A percentile compares a stretch with the other conserved stretches of the same genome.
These are phyloP conservation scores for Plutomurus gul DNA, from an alignment of 1,140 invertebrate genomes.

Conservation along the genomic window DNA sequence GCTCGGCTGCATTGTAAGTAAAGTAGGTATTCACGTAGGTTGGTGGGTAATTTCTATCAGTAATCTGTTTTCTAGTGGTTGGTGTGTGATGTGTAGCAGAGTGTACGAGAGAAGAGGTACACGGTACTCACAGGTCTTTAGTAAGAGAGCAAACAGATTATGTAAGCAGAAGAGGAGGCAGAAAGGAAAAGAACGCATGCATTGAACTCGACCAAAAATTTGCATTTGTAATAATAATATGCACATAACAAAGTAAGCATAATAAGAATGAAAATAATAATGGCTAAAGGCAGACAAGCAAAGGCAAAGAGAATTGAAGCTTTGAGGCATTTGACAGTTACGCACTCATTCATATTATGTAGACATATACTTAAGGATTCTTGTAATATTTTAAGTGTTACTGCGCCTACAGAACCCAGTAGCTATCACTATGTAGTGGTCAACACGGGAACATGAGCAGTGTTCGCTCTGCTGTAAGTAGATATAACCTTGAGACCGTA, in stretches of 20 bases:
- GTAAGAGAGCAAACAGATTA: no score
- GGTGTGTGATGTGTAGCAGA: no score
- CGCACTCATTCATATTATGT: not conserved
- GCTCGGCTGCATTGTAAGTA: not conserved
- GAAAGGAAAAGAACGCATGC: not conserved
- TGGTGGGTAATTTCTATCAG: not conserved
- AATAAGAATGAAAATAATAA: conserved; percentile 1
- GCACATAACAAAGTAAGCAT: not conserved
- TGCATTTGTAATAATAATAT: conserved; percentile 30
- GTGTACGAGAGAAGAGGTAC: no score
- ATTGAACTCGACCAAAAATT: conserved; percentile 17
- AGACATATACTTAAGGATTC: not conserved
- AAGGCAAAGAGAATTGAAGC: not conserved
- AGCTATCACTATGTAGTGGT: no score
- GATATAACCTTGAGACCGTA: no score
- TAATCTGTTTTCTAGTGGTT: not conserved
- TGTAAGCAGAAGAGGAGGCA: not conserved
- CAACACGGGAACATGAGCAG: no score
- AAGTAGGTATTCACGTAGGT: not conserved
- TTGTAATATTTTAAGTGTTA: not conserved
- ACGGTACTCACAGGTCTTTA: no score
- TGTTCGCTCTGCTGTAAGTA: no score
- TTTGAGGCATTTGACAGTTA: conserved; percentile 16
- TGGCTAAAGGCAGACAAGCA: not conserved
- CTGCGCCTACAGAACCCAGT: not conserved